Conservation (phyloP, 2,888 invertebrate species). For the Chrysolina haemoptera region DNA sequence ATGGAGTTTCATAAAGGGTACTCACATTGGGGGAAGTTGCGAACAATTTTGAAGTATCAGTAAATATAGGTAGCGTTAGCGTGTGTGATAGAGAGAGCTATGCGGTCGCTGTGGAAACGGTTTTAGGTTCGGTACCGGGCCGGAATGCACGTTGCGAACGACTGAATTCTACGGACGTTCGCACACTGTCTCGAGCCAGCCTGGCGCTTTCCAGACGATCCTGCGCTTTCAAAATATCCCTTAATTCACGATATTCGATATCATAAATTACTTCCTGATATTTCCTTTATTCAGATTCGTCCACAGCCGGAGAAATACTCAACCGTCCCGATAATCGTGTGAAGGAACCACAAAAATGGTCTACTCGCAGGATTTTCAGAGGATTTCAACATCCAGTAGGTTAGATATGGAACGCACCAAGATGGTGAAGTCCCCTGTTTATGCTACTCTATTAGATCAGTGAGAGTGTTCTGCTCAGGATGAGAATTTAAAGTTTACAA, state of each 20-base stretch:
- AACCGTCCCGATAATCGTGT: no score
- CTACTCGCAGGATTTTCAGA: no score
- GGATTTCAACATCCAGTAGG: no score
- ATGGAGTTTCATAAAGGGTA: conserved; percentile 16
- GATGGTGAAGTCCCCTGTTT: no score
- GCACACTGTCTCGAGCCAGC: conserved; percentile 46
- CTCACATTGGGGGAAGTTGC: conserved; percentile 24
- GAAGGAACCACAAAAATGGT: no score
- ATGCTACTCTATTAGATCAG: no score
- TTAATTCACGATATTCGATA: conserved; percentile 49
- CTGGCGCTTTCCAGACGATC: conserved; percentile 48
- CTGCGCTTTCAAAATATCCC: conserved; percentile 49
- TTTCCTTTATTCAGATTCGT: conserved; percentile 7
- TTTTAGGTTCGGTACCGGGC: conserved; percentile 29
- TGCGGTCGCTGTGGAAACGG: conserved; percentile 14
- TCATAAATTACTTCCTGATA: conserved; percentile 41
- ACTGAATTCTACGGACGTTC: conserved; percentile 42
- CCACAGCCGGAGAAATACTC: neutral
- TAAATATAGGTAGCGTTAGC: conserved; percentile 2
- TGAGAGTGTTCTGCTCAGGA: no score
- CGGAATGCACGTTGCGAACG: conserved; percentile 39
- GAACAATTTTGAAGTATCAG: conserved; percentile 21
- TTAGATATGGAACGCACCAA: no score
- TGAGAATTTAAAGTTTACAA: no score
- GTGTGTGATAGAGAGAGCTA: conserved; percentile 18